phyloP scores from a whole-genome alignment of 1,140 invertebrate genomes.

The Zaprionus davidi region DNA sequence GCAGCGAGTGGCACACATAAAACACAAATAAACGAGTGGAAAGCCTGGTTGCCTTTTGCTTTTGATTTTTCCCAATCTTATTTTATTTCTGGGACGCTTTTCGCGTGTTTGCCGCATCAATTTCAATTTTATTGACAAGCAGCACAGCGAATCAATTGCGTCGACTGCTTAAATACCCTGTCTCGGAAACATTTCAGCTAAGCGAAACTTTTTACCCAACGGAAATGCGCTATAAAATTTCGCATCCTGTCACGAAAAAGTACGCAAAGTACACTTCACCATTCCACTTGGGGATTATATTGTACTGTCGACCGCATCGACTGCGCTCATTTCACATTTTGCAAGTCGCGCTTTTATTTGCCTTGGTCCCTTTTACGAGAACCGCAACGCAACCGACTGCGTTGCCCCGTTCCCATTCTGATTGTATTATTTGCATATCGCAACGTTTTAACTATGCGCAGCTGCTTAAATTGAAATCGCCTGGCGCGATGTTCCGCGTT shows the following conservation, averaged over 20 bases:
- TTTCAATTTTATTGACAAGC: slow-evolving; percentile 81
- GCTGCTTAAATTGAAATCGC: slow-evolving; percentile 68
- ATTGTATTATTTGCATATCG: slow-evolving; percentile 76
- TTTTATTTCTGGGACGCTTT: slow-evolving; percentile 74
- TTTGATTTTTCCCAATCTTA: slow-evolving; percentile 61
- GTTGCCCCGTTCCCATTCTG: slow-evolving; percentile 8
- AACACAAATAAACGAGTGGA: slow-evolving; percentile 79
- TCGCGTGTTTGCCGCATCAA: slow-evolving; percentile 75
- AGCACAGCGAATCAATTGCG: slow-evolving; percentile 31
- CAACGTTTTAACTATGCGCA: slow-evolving; percentile 55
- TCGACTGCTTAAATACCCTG: slow-evolving; percentile 47
- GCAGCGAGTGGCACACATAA: slow-evolving; percentile 54
- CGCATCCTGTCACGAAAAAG: slow-evolving; percentile 5
- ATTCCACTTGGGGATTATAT: slow-evolving; percentile 25
- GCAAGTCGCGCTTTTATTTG: slow-evolving; percentile 66
- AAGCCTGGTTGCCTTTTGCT: slow-evolving; percentile 54
- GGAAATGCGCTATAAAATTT: background rate
- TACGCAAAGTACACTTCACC: slow-evolving; percentile 2
- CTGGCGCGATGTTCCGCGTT: slow-evolving; percentile 21
- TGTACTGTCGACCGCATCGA: slow-evolving; percentile 46
- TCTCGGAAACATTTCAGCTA: background rate
- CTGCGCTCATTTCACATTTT: slow-evolving; percentile 68
- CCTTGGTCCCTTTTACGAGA: slow-evolving; percentile 63
- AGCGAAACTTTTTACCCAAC: background rate
- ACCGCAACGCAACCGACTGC: slow-evolving; percentile 35